A percentile compares a stretch with the other conserved stretches of the same genome.
phyloP scores from a whole-genome alignment of 2,113 vertebrate species.

The Callopanchax toddi region DNA sequence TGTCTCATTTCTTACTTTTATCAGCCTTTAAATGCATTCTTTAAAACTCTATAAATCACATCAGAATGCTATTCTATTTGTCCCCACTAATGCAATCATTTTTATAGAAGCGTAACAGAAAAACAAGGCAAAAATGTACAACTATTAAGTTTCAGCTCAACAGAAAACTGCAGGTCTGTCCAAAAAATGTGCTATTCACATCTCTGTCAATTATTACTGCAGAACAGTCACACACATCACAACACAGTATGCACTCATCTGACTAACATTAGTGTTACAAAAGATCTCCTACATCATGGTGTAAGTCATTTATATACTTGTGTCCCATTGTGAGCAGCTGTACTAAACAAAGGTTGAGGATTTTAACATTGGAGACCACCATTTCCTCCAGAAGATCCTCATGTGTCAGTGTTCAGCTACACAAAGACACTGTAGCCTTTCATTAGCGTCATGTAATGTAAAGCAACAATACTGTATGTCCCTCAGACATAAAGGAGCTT shows the following conservation, averaged over 20 bases:
- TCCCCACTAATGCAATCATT: neutral
- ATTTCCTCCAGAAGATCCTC: conserved; percentile 10
- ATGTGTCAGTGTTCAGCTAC: conserved; percentile 29
- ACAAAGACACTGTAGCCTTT: conserved; percentile 12
- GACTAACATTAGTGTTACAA: conserved; percentile 33
- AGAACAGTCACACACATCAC: neutral
- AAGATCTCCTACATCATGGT: conserved; percentile 26
- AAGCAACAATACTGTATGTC: conserved; percentile 16
- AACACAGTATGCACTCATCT: conserved; percentile 27
- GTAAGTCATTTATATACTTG: conserved; percentile 12
- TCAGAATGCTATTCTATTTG: neutral
- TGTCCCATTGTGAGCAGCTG: conserved; percentile 26
- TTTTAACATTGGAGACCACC: neutral
- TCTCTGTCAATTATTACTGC: conserved; percentile 25
- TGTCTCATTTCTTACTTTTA: neutral
- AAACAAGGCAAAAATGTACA: no score
- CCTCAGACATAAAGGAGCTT: conserved; percentile 25
- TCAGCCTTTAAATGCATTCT: neutral
- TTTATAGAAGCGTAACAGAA: no score
- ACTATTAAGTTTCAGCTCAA: conserved; percentile 9
- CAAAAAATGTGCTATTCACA: conserved; percentile 20
- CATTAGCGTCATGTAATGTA: no score
- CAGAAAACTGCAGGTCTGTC: conserved; percentile 4
- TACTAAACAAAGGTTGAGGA: conserved; percentile 9
- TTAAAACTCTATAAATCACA: neutral